phyloP scores from a whole-genome alignment of 2,888 invertebrate species.

The Drosophila conformis region DNA sequence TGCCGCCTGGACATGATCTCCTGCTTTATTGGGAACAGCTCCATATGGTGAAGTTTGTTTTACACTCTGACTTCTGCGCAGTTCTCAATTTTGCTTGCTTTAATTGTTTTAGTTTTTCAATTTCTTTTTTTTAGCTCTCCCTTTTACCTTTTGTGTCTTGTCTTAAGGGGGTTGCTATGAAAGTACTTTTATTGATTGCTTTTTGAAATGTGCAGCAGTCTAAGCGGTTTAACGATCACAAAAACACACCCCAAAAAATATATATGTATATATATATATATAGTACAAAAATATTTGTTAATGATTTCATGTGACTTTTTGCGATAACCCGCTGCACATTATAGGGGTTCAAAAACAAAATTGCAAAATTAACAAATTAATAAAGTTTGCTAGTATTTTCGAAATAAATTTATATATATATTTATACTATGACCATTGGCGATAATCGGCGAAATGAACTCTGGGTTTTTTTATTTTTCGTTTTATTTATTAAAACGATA shows the following conservation, averaged over 20 bases:
- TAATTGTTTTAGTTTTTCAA: slow-evolving; percentile 16
- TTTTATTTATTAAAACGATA: slow-evolving; percentile 57
- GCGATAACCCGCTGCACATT: slow-evolving; percentile 49
- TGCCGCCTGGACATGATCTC: slow-evolving; percentile 36
- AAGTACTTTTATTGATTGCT: slow-evolving; percentile 29
- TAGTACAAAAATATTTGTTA: neutral
- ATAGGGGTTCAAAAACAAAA: slow-evolving; percentile 5
- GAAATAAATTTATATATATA: neutral
- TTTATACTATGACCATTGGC: neutral
- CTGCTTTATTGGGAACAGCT: slow-evolving; percentile 25
- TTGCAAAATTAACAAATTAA: slow-evolving; percentile 3
- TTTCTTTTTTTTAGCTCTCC: slow-evolving; percentile 19
- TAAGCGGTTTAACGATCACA: slow-evolving; percentile 11
- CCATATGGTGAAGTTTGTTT: slow-evolving; percentile 20
- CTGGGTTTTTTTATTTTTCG: slow-evolving; percentile 42
- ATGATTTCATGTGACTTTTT: slow-evolving; percentile 29
- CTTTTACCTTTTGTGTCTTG: neutral
- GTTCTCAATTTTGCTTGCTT: slow-evolving; percentile 16
- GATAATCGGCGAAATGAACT: slow-evolving; percentile 52
- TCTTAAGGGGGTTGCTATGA: slow-evolving; percentile 52
- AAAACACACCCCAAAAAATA: slow-evolving; percentile 42
- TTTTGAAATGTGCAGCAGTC: slow-evolving; percentile 37
- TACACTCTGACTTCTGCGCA: slow-evolving; percentile 37
- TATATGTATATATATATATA: neutral
- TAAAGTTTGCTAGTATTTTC: neutral